Conservation (phyloP, 2,888 invertebrate genomes). For the Drosophila meridiana region DNA sequence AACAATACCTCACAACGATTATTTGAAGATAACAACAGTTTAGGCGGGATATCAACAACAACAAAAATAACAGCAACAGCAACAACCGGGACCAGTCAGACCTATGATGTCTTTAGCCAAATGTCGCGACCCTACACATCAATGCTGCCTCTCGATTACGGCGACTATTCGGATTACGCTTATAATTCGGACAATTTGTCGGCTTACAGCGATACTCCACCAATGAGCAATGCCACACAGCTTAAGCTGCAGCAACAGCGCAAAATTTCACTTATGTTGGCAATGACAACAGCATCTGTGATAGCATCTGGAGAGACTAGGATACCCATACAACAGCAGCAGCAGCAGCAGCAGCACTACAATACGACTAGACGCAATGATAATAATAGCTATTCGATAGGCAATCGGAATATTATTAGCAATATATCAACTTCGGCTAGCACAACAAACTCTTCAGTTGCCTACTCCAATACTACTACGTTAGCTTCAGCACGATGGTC, state of each 20-base stretch:
- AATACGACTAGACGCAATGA: conserved; percentile 30
- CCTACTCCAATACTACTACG: conserved; percentile 31
- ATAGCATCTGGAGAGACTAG: conserved; percentile 82
- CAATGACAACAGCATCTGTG: conserved; percentile 82
- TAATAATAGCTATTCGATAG: conserved; percentile 11
- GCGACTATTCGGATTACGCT: conserved; percentile 88
- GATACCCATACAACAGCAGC: conserved; percentile 59
- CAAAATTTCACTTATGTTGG: conserved; percentile 77
- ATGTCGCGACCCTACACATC: conserved; percentile 77
- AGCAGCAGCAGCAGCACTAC: conserved; percentile 19
- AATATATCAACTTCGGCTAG: conserved; percentile 2
- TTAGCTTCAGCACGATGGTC: conserved; percentile 41
- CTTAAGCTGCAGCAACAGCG: conserved; percentile 69
- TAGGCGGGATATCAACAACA: not conserved
- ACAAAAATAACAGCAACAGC: conserved; percentile 12
- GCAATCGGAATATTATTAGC: conserved; percentile 8
- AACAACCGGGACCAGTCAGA: conserved; percentile 47
- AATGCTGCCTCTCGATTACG: conserved; percentile 85
- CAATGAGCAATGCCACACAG: conserved; percentile 49
- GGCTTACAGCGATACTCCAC: conserved; percentile 74
- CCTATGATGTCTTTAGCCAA: conserved; percentile 48
- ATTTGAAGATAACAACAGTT: conserved; percentile 59
- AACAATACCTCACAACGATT: conserved; percentile 46
- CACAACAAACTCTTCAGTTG: conserved; percentile 9
- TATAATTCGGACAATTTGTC: conserved; percentile 68